phyloP scores from a whole-genome alignment of 2,113 vertebrate species.

The Phainopepla nitens region DNA sequence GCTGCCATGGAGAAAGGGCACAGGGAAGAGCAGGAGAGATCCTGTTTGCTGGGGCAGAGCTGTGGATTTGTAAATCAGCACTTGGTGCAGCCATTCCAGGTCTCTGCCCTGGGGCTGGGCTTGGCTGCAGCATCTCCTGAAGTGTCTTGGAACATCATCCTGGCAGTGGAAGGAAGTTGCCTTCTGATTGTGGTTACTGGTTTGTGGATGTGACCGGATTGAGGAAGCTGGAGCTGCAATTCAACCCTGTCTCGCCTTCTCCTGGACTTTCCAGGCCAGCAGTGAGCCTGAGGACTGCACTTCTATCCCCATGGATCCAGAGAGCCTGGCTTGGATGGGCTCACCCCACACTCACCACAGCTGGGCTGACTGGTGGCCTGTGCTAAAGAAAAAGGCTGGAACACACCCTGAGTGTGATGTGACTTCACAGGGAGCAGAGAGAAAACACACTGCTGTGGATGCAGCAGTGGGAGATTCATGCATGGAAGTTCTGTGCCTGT shows the following conservation, averaged over 20 bases:
- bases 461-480: neutral
- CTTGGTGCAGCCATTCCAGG: neutral
- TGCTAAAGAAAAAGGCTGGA: neutral
- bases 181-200: accelerated
- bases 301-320: neutral
- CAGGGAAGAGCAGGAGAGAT: neutral
- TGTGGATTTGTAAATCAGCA: accelerated
- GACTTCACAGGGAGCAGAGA: neutral
- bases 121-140: neutral
- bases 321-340: neutral
- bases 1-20: neutral
- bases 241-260: neutral
- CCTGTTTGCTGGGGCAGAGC: neutral
- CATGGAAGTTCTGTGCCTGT: neutral
- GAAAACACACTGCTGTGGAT: neutral
- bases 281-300: neutral
- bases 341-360: accelerated
- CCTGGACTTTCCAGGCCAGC: neutral
- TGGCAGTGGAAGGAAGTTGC: too few species aligned
- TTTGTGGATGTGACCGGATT: accelerated
- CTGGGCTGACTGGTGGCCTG: neutral
- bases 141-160: too few species aligned
- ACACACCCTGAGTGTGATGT: neutral
- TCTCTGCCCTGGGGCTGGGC: neutral
- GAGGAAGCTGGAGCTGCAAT: neutral